Percentiles rank a stretch among this genome's conserved stretches.
These are phyloP conservation scores for Heliangelus exortis DNA, from an alignment of 2,797 vertebrate species.

Conservation along the genomic window DNA sequence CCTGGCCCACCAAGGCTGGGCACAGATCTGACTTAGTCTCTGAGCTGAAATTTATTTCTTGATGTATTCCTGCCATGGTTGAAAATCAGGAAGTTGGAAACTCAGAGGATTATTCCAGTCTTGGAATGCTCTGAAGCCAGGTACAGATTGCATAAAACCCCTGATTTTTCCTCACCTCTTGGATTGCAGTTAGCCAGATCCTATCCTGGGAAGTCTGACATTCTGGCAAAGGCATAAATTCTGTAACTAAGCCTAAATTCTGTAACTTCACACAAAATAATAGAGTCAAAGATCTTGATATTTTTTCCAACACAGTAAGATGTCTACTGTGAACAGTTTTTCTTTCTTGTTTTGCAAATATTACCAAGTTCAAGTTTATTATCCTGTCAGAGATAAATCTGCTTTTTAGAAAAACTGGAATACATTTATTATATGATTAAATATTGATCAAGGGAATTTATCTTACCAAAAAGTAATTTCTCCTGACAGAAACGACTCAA, in stretches of 20 bases:
- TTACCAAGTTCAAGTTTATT: slow-evolving; percentile 33
- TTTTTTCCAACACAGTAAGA: background rate
- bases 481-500: slow-evolving; percentile 36
- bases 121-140: background rate
- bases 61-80: background rate
- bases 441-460: slow-evolving; percentile 54
- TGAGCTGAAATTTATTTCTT: background rate
- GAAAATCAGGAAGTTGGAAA: background rate
- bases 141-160: background rate
- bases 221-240: background rate
- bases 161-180: background rate
- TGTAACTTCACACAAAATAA: background rate
- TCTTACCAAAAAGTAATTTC: slow-evolving; percentile 19
- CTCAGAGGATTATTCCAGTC: background rate
- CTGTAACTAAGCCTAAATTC: background rate
- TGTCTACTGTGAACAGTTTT: background rate
- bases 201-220: background rate
- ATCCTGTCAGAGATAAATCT: slow-evolving; percentile 21
- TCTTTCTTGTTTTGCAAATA: slow-evolving; percentile 22
- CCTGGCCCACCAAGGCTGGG: rapidly evolving
- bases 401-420: slow-evolving; percentile 37
- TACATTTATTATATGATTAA: slow-evolving; percentile 54
- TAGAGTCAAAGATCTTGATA: background rate
- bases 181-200: background rate
- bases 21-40: background rate